Conservation (phyloP, 2,888 invertebrate genomes). For the Arge pagana region DNA sequence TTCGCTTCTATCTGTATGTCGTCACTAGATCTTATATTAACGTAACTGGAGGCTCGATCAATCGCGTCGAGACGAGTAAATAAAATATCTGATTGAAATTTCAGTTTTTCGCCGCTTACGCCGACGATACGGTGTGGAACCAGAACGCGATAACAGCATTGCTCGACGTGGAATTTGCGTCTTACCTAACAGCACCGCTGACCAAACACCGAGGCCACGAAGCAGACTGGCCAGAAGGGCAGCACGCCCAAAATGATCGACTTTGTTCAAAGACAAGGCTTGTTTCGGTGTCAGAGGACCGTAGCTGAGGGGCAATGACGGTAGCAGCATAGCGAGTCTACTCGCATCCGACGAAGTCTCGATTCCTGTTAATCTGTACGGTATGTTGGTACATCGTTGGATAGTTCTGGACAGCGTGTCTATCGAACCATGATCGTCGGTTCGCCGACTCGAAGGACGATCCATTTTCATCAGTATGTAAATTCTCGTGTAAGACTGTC, state of each 20-base stretch:
- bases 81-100: too few relatives aligned
- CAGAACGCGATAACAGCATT: too few relatives aligned
- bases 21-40: too few relatives aligned
- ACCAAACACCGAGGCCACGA: conserved; percentile 45
- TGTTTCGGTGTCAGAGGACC: conserved; percentile 52
- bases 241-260: conserved; percentile 54
- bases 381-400: conserved; percentile 47
- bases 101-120: too few relatives aligned
- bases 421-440: conserved; percentile 34
- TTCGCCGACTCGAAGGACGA: conserved; percentile 37
- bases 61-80: too few relatives aligned
- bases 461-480: conserved; percentile 52
- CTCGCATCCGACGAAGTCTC: conserved; percentile 47
- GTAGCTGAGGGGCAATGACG: conserved; percentile 46
- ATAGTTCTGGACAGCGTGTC: conserved; percentile 46
- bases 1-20: too few relatives aligned
- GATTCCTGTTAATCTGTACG: conserved; percentile 46
- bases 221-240: conserved; percentile 47
- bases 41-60: too few relatives aligned
- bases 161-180: too few relatives aligned
- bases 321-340: conserved; percentile 46
- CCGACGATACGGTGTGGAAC: too few relatives aligned
- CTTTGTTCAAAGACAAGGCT: conserved; percentile 50
- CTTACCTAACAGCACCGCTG: conserved; percentile 50
- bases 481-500: conserved; percentile 48